These are phyloP conservation scores for Fulica atra DNA, from an alignment of 2,113 vertebrate genomes.

Conservation along the genomic window DNA sequence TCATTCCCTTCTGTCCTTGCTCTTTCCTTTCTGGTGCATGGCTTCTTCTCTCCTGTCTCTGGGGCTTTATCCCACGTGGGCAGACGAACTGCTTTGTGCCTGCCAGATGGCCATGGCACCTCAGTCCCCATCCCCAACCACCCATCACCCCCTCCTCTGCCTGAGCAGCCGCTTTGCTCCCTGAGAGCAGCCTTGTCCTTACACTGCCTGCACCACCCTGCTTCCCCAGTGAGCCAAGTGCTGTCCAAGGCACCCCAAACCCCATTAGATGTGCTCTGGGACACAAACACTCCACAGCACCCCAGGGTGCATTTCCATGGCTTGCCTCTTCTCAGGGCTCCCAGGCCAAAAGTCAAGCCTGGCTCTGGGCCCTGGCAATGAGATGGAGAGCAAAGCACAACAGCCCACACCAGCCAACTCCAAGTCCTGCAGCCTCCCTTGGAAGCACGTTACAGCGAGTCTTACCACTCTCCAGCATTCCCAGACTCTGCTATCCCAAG, in stretches of 20 bases:
- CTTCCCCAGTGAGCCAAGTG: neutral
- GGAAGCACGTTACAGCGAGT: neutral
- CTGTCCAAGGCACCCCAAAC: neutral
- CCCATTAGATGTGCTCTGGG: neutral
- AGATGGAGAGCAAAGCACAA: neutral
- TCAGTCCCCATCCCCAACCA: neutral
- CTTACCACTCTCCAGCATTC: neutral
- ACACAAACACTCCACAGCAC: neutral
- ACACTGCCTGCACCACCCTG: neutral
- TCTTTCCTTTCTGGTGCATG: neutral
- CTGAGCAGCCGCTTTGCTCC: neutral
- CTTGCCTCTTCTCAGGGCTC: neutral
- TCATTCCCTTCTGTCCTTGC: neutral
- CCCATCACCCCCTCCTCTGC: neutral
- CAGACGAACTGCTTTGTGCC: neutral
- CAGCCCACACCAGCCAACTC: neutral
- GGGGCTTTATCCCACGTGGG: neutral
- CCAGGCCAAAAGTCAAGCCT: neutral
- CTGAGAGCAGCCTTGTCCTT: neutral
- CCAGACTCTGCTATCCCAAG: neutral
- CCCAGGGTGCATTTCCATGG: neutral
- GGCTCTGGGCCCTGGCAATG: neutral
- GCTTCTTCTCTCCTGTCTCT: neutral
- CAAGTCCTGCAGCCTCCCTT: neutral
- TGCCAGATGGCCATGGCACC: conserved; percentile 11